These are phyloP conservation scores for Dascyllus trimaculatus DNA, from an alignment of 2,113 vertebrate genomes.

Conservation along the genomic window DNA sequence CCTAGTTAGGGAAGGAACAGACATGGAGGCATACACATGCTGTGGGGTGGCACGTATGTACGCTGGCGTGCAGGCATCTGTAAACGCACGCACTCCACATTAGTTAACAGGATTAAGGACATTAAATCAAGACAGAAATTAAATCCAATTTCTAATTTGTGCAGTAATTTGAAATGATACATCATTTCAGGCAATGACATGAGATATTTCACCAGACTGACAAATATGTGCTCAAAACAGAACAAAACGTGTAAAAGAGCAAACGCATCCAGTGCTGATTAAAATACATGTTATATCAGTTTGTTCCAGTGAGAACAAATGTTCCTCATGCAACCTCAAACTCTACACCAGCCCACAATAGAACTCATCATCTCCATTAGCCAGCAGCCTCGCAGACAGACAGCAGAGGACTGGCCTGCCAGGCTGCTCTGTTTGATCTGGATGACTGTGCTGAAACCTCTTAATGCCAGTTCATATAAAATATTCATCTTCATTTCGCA, in stretches of 20 bases:
- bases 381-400: slow-evolving; percentile 34
- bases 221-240: neutral
- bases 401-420: slow-evolving; percentile 44
- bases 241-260: slow-evolving; percentile 20
- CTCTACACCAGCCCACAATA: slow-evolving; percentile 36
- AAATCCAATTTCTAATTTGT: slow-evolving; percentile 61
- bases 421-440: slow-evolving; percentile 66
- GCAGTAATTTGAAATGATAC: slow-evolving; percentile 51
- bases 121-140: slow-evolving; percentile 67
- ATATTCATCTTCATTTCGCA: slow-evolving; percentile 82
- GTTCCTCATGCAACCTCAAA: slow-evolving; percentile 37
- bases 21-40: slow-evolving; percentile 55
- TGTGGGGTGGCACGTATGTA: slow-evolving; percentile 33
- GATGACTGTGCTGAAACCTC: slow-evolving; percentile 64
- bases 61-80: slow-evolving; percentile 29
- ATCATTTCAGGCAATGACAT: slow-evolving; percentile 26
- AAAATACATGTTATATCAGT: slow-evolving; percentile 36
- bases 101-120: slow-evolving; percentile 73
- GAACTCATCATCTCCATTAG: slow-evolving; percentile 14
- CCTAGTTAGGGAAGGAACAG: slow-evolving; percentile 78
- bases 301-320: slow-evolving; percentile 51
- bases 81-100: slow-evolving; percentile 57
- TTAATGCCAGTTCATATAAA: slow-evolving; percentile 81
- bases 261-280: slow-evolving; percentile 33
- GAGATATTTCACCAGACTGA: slow-evolving; percentile 6